These are phyloP conservation scores for Karalla daura DNA, from an alignment of 2,797 vertebrate genomes.

Conservation along the genomic window DNA sequence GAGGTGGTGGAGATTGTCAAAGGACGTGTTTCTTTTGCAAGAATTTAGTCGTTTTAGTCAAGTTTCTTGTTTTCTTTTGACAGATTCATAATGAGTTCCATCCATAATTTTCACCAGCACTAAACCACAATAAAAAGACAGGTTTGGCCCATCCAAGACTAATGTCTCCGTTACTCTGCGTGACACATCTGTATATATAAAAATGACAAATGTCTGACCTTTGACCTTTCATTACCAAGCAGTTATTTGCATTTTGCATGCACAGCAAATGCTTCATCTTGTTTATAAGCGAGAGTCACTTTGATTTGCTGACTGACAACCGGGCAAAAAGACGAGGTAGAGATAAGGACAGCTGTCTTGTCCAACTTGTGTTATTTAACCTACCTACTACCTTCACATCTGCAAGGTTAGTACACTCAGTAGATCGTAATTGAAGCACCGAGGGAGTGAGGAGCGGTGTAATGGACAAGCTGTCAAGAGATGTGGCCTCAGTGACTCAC, in stretches of 20 bases:
- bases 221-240: background rate
- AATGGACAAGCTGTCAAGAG: slow-evolving; percentile 41
- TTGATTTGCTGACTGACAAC: slow-evolving; percentile 1
- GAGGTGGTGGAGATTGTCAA: no score
- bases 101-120: no score
- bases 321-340: slow-evolving; percentile 6
- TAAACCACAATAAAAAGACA: no score
- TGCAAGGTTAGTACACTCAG: slow-evolving; percentile 29
- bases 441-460: slow-evolving; percentile 2
- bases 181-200: background rate
- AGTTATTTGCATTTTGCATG: background rate
- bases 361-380: slow-evolving; percentile 6
- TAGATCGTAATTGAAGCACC: slow-evolving; percentile 30
- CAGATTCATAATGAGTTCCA: no score
- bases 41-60: no score
- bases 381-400: slow-evolving; percentile 1
- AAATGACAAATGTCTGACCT: background rate
- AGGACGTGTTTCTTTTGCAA: no score
- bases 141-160: no score
- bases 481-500: slow-evolving; percentile 33
- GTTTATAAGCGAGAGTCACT: background rate
- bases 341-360: background rate
- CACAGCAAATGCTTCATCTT: background rate
- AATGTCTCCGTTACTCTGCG: background rate
- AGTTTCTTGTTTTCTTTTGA: no score